A percentile compares a stretch with the other conserved stretches of the same genome.
Evolutionary conservation across 2,888 invertebrate genomes (phyloP).

Genomic region (Hirtodrosophila cameraria): DNA sequence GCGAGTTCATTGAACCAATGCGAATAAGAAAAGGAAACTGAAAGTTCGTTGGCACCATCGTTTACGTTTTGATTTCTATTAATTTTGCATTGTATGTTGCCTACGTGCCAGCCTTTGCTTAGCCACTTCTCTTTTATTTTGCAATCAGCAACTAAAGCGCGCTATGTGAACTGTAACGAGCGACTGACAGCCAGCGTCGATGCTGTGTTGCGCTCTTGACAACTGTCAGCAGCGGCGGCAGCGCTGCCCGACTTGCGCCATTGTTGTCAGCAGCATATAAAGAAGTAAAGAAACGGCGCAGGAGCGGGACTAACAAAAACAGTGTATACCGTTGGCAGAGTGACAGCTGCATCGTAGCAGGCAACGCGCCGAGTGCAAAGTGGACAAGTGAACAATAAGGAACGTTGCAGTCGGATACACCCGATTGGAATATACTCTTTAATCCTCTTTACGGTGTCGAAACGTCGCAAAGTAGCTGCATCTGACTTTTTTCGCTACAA

Average conservation of each 20-base stretch:
- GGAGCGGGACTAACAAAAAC: conserved; percentile 7
- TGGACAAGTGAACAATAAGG: conserved; percentile 10
- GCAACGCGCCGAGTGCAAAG: conserved; percentile 38
- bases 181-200: conserved; percentile 48
- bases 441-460: too few species aligned
- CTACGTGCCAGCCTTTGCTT: conserved; percentile 6
- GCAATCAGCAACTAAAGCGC: conserved; percentile 54
- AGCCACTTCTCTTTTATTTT: conserved; percentile 47
- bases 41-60: conserved; percentile 37
- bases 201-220: conserved; percentile 17
- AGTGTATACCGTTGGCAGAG: conserved; percentile 40
- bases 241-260: conserved; percentile 4
- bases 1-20: conserved; percentile 44
- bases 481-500: too few species aligned
- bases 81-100: conserved; percentile 16
- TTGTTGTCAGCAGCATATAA: conserved; percentile 31
- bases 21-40: conserved; percentile 41
- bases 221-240: conserved; percentile 12
- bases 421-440: too few species aligned
- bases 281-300: conserved; percentile 38
- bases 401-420: too few species aligned
- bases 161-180: conserved; percentile 58
- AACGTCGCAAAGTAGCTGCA: too few species aligned
- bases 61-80: conserved; percentile 47
- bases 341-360: conserved; percentile 35